phyloP scores from a whole-genome alignment of 2,113 vertebrate species.

The Eublepharis macularius region DNA sequence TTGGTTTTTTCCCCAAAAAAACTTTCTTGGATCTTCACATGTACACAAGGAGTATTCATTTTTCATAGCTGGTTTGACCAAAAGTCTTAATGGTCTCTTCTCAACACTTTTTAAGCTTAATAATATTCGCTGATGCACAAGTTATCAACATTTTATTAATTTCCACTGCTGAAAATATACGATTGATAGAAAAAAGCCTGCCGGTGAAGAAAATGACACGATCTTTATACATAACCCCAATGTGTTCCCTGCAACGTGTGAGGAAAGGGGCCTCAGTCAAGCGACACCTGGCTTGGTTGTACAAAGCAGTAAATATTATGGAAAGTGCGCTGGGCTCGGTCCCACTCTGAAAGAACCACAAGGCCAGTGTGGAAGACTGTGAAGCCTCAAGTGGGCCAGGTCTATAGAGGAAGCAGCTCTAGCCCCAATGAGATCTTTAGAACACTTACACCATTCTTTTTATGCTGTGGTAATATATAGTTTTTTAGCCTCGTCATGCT shows the following conservation, averaged over 20 bases:
- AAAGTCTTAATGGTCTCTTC: not conserved
- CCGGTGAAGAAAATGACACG: not conserved
- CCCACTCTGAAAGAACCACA: not conserved
- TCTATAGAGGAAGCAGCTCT: not conserved
- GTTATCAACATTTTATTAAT: conserved; percentile 62
- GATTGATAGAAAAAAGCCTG: conserved; percentile 32
- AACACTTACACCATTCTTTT: not conserved
- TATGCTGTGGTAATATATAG: not conserved
- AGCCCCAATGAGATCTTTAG: not conserved
- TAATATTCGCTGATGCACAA: not conserved
- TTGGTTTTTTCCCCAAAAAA: no score
- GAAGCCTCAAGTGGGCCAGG: not conserved
- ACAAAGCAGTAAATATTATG: not conserved
- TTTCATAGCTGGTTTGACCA: not conserved
- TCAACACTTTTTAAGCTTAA: not conserved
- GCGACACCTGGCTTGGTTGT: not conserved
- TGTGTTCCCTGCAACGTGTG: conserved; percentile 24
- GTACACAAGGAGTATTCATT: not conserved
- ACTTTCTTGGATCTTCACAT: no score
- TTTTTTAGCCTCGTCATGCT: not conserved
- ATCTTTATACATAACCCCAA: not conserved
- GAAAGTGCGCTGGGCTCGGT: not conserved
- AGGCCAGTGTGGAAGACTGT: not conserved
- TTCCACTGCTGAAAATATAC: conserved; percentile 52
- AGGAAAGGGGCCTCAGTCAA: conserved; percentile 28